Evolutionary conservation across 2,113 vertebrate genomes (phyloP).

Genomic region (Glareola pratincola): DNA sequence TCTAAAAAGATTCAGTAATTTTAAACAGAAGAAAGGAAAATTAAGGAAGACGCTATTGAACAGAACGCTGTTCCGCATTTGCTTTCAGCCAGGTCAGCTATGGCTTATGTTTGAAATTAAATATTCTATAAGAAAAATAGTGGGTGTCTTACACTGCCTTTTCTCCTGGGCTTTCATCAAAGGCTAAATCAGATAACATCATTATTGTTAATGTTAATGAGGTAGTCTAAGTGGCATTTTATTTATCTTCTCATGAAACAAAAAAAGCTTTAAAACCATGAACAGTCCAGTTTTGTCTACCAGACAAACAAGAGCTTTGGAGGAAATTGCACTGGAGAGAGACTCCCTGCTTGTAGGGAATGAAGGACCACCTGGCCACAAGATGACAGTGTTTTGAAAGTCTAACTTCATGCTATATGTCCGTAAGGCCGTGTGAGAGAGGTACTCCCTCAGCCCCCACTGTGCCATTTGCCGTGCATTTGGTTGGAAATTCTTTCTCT

Average conservation of each 20-base stretch:
- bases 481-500: not conserved
- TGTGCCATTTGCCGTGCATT: not conserved
- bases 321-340: not conserved
- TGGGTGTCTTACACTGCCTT: not conserved
- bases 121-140: not conserved
- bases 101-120: not conserved
- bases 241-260: not conserved
- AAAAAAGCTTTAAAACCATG: not conserved
- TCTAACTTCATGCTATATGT: not conserved
- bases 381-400: not conserved
- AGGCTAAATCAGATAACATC: not conserved
- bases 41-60: not conserved
- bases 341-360: not conserved
- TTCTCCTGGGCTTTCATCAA: not conserved
- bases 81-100: not conserved
- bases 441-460: not conserved
- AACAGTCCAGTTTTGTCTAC: not conserved
- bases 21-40: constrained; percentile 11
- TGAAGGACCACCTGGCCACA: not conserved
- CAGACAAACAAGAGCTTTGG: rapidly evolving
- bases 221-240: not conserved
- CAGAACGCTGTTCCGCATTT: not conserved
- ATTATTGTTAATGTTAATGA: not conserved
- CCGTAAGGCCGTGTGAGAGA: rapidly evolving
- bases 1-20: not conserved